Evolutionary conservation across 2,888 invertebrate species (phyloP).

Genomic region (Ennomos quercinarius): DNA sequence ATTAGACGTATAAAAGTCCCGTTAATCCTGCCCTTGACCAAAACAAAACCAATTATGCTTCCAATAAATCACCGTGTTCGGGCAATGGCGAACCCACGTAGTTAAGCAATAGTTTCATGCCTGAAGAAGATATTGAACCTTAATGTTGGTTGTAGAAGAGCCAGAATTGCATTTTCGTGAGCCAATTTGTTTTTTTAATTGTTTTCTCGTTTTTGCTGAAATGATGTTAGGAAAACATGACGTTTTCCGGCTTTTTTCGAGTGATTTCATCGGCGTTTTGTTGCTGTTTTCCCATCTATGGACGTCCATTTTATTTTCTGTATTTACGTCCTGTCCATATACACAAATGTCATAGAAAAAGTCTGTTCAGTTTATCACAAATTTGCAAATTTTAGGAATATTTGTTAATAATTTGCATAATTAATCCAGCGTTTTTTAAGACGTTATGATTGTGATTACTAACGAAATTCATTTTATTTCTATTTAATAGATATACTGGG

Average conservation of each 20-base stretch:
- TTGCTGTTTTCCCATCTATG: slow-evolving; percentile 15
- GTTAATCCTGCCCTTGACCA: slow-evolving; percentile 71
- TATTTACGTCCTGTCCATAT: background rate
- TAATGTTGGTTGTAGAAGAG: slow-evolving; percentile 27
- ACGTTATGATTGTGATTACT: too few species aligned
- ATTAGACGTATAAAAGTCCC: slow-evolving; percentile 72
- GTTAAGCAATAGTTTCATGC: slow-evolving; percentile 41
- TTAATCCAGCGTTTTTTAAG: too few species aligned
- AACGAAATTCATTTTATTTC: too few species aligned
- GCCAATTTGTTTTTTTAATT: slow-evolving; percentile 44
- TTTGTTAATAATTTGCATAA: too few species aligned
- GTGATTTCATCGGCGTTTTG: slow-evolving; percentile 11
- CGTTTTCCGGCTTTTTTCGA: slow-evolving; percentile 29
- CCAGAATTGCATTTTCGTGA: slow-evolving; percentile 29
- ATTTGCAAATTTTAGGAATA: too few species aligned
- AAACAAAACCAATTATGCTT: slow-evolving; percentile 77
- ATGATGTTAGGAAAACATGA: slow-evolving; percentile 46
- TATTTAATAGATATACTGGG: too few species aligned
- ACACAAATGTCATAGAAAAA: background rate
- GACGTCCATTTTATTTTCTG: slow-evolving; percentile 1
- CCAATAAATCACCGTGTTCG: slow-evolving; percentile 66
- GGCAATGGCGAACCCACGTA: slow-evolving; percentile 51
- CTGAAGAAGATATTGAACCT: slow-evolving; percentile 23
- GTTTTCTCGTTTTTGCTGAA: slow-evolving; percentile 43
- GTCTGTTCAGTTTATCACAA: slow-evolving; percentile 2